These are phyloP conservation scores for Anodontia alba DNA, from an alignment of 2,888 invertebrate species.

Conservation along the genomic window DNA sequence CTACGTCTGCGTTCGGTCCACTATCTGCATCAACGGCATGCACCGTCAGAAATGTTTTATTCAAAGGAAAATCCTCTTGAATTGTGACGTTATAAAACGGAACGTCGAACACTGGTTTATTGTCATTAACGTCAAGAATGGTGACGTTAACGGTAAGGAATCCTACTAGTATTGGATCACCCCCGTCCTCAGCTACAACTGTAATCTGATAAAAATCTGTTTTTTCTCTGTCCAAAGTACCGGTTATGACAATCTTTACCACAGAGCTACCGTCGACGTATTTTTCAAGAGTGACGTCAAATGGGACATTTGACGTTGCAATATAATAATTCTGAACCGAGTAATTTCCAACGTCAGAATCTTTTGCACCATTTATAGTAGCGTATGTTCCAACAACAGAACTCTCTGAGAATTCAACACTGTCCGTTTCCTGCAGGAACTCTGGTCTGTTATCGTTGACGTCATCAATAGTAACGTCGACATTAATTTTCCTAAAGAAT, in stretches of 20 bases:
- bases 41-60: slow-evolving; percentile 85
- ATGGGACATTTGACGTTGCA: slow-evolving; percentile 59
- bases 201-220: slow-evolving; percentile 65
- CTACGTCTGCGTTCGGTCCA: slow-evolving; percentile 89
- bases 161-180: slow-evolving; percentile 60
- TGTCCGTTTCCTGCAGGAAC: slow-evolving; percentile 65
- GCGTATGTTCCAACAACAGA: slow-evolving; percentile 60
- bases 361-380: slow-evolving; percentile 68
- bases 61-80: slow-evolving; percentile 60
- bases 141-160: slow-evolving; percentile 59
- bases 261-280: slow-evolving; percentile 66
- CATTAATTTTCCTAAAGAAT: slow-evolving; percentile 72
- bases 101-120: slow-evolving; percentile 67
- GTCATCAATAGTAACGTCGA: slow-evolving; percentile 69
- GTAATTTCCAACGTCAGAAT: slow-evolving; percentile 68
- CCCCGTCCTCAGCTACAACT: slow-evolving; percentile 73
- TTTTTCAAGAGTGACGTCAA: slow-evolving; percentile 61
- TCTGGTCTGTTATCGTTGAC: slow-evolving; percentile 75
- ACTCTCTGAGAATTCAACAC: slow-evolving; percentile 67
- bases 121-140: slow-evolving; percentile 75
- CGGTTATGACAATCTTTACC: slow-evolving; percentile 67
- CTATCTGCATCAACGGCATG: slow-evolving; percentile 93
- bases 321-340: slow-evolving; percentile 69
- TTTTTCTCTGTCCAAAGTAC: slow-evolving; percentile 69
- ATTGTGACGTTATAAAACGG: slow-evolving; percentile 66